Base-by-base conservation (phyloP, 2,888 invertebrate species). In the Archips crataeganus region DNA sequence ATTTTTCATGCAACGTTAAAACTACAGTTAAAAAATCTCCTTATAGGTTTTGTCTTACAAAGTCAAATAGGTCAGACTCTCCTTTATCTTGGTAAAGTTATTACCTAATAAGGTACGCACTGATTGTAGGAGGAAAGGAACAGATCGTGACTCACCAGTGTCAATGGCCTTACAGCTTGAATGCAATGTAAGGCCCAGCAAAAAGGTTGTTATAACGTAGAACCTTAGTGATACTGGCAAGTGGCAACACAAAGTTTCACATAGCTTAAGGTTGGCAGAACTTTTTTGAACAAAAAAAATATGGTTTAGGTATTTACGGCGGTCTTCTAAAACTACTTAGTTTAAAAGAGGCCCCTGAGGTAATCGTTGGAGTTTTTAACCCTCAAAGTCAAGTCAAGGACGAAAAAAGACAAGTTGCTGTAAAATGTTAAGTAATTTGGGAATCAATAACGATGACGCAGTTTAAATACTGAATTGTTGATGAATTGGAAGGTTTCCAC, bases 131-230 rank as follows among this genome's bases (percentile, higher is more conserved):
- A 74, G 75, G 64, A 47, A 73, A 23, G 75, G 49, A 42, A 36
- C 65, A 62, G 51, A n/a, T 71, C 36, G 77, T 90, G 89, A 89
- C 77, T 88, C 89, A 89, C 75, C 75, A 76, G 81, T 84, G 88
- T 87, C 88, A 87, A 81, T 85, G 89, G 88, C 90, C 89, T 89
- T 87, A 87, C 70, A 75, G 75, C n/a, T n/a, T 60, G 60, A 39
- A 57, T 57, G 57, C 57, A 57, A 57, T 32, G 11, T 57, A 11
- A 57, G 57, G 32, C 11, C 57, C 57, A 57, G 11, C 11, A 32
- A 32, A 57, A 57, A 32, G 32, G 4, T 4, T 39, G 4, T 4
- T 39, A 39, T 39, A 39, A 39, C n/a, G 39, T 39, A 5, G 6
- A 39, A 39, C 39, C 39, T n/a, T n/a, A 49, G 3, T 23, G 23